phyloP scores from a whole-genome alignment of 2,113 vertebrate genomes.

The Heteronetta atricapilla region DNA sequence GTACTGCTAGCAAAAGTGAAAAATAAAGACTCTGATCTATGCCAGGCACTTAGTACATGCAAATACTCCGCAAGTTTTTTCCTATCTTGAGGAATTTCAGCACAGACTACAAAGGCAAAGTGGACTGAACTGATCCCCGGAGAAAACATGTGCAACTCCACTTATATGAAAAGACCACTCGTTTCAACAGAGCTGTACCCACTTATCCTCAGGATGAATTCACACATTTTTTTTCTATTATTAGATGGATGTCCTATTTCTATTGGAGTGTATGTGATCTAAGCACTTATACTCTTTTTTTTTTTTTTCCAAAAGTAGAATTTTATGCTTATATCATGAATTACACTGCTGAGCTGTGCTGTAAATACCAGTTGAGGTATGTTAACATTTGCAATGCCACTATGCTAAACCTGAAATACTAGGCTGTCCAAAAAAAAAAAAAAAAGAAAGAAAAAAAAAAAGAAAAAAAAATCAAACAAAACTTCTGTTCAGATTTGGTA shows the following conservation, averaged over 20 bases:
- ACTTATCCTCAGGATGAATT: conserved; percentile 46
- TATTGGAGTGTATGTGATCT: not conserved
- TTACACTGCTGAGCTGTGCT: not conserved
- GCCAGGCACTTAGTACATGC: conserved; percentile 43
- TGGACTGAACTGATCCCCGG: conserved; percentile 23
- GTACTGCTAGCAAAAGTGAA: conserved; percentile 47
- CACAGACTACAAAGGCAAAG: conserved; percentile 55
- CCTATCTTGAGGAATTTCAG: conserved; percentile 51
- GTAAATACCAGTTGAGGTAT: not conserved
- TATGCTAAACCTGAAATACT: not conserved
- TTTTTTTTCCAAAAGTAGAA: not conserved
- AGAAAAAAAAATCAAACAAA: not conserved
- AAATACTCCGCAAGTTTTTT: conserved; percentile 54
- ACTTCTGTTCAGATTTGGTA: not conserved
- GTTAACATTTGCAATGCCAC: not conserved
- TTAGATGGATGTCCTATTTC: conserved; percentile 19
- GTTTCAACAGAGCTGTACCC: conserved; percentile 24
- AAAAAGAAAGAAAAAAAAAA: not conserved
- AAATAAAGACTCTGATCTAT: conserved; percentile 65
- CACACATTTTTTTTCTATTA: conserved; percentile 28
- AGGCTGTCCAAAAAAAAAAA: not conserved
- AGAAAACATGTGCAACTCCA: conserved; percentile 62
- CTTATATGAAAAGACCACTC: conserved; percentile 5
- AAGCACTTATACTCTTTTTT: not conserved
- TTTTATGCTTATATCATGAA: not conserved